These are phyloP conservation scores for Serrognathus titanus DNA, from an alignment of 2,888 invertebrate species.

Conservation along the genomic window DNA sequence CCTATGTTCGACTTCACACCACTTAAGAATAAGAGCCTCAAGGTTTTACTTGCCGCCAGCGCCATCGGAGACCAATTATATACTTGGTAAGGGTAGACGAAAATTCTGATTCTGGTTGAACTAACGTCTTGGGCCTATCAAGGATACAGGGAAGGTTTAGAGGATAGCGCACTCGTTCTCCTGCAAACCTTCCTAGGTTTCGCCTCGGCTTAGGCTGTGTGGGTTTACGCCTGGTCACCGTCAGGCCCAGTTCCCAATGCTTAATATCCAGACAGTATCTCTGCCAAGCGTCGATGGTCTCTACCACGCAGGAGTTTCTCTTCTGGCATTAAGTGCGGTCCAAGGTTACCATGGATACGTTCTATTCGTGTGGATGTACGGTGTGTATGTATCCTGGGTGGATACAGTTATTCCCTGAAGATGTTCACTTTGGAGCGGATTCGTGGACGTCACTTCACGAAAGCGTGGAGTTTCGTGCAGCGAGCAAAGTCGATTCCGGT, in stretches of 20 bases:
- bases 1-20: conserved; percentile 85
- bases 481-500: conserved; percentile 84
- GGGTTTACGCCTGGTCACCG: conserved; percentile 72
- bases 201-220: conserved; percentile 82
- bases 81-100: conserved; percentile 66
- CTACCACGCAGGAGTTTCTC: conserved; percentile 61
- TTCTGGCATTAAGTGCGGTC: conserved; percentile 78
- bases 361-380: conserved; percentile 81
- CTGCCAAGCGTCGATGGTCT: conserved; percentile 70
- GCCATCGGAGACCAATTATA: conserved; percentile 81
- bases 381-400: conserved; percentile 80
- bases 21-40: conserved; percentile 76
- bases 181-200: conserved; percentile 87
- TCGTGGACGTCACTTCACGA: conserved; percentile 78
- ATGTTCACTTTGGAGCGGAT: conserved; percentile 86
- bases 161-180: conserved; percentile 76
- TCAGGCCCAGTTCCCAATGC: conserved; percentile 75
- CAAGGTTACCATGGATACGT: conserved; percentile 84
- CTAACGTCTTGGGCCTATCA: conserved; percentile 79
- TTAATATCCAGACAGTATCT: conserved; percentile 79
- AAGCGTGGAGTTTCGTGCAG: conserved; percentile 87
- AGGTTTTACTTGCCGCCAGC: conserved; percentile 76
- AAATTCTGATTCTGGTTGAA: not conserved
- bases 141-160: conserved; percentile 78
- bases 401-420: conserved; percentile 80